Evolutionary conservation across 1,140 invertebrate species (phyloP).

Genomic region (Archivesica marissinica): DNA sequence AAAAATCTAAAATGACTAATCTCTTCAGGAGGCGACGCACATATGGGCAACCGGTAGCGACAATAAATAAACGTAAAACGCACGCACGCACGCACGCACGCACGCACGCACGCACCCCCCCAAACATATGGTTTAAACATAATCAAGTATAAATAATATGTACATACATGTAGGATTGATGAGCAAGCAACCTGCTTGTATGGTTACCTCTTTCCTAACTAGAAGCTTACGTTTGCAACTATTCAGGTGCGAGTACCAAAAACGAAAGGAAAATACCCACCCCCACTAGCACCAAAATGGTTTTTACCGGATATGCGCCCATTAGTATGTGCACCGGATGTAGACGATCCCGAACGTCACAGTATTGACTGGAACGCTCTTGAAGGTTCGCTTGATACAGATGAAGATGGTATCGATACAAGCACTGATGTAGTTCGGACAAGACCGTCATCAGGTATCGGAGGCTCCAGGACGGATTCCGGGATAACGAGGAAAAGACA

Average conservation of each 20-base stretch:
- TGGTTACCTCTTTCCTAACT: too few relatives aligned
- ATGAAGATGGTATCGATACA: constrained; percentile 14
- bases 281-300: constrained; percentile 40
- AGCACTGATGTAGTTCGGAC: background rate
- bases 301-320: constrained; percentile 39
- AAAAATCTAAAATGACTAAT: too few relatives aligned
- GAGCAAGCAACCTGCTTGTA: too few relatives aligned
- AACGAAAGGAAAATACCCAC: constrained; percentile 43
- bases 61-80: too few relatives aligned
- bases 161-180: too few relatives aligned
- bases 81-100: too few relatives aligned
- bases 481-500: background rate
- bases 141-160: too few relatives aligned
- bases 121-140: too few relatives aligned
- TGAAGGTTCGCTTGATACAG: background rate
- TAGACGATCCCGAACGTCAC: background rate
- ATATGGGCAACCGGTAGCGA: too few relatives aligned
- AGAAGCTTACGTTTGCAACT: too few relatives aligned
- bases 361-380: constrained; percentile 37
- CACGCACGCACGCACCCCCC: too few relatives aligned
- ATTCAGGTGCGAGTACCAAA: constrained; percentile 16
- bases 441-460: constrained; percentile 11
- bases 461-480: constrained; percentile 14
- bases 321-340: constrained; percentile 21
- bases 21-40: too few relatives aligned